These are phyloP conservation scores for Philypnodon macrostomus DNA, from an alignment of 2,797 vertebrate genomes.

Conservation along the genomic window DNA sequence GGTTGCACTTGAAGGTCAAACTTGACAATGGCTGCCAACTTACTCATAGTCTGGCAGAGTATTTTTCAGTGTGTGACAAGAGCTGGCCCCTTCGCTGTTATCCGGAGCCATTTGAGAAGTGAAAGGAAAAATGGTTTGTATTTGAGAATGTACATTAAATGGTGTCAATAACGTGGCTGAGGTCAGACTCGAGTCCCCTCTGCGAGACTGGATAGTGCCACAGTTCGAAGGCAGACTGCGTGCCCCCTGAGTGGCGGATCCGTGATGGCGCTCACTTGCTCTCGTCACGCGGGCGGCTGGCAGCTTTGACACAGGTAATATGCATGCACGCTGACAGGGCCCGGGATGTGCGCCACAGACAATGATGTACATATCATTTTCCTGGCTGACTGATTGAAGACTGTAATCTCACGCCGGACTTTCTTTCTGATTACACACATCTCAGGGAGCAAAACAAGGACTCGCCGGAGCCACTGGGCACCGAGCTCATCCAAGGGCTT, in stretches of 20 bases:
- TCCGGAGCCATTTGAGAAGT: slow-evolving; percentile 64
- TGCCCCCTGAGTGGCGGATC: slow-evolving; percentile 73
- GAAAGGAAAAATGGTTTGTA: slow-evolving; percentile 64
- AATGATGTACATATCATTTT: slow-evolving; percentile 87
- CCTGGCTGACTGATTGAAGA: slow-evolving; percentile 85
- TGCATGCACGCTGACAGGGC: slow-evolving; percentile 74
- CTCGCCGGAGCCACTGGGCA: slow-evolving; percentile 73
- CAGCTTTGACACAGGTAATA: slow-evolving; percentile 84
- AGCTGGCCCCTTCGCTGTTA: slow-evolving; percentile 47
- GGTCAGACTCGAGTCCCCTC: slow-evolving; percentile 72
- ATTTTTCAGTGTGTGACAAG: slow-evolving; percentile 63
- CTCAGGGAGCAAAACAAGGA: slow-evolving; percentile 81
- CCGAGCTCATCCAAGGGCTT: slow-evolving; percentile 78
- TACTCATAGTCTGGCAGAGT: slow-evolving; percentile 32
- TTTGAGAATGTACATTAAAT: slow-evolving; percentile 78
- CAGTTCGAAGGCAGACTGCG: slow-evolving; percentile 48
- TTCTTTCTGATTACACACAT: slow-evolving; percentile 82
- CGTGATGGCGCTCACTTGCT: slow-evolving; percentile 76
- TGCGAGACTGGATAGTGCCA: slow-evolving; percentile 66
- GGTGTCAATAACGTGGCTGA: slow-evolving; percentile 70
- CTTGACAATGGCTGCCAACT: slow-evolving; percentile 48
- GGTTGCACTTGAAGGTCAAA: slow-evolving; percentile 59
- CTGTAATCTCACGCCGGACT: slow-evolving; percentile 83
- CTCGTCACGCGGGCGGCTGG: slow-evolving; percentile 75
- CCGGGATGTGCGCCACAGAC: slow-evolving; percentile 69